Evolutionary conservation across 2,113 vertebrate genomes (phyloP).

Genomic region (Oryzias javanicus): DNA sequence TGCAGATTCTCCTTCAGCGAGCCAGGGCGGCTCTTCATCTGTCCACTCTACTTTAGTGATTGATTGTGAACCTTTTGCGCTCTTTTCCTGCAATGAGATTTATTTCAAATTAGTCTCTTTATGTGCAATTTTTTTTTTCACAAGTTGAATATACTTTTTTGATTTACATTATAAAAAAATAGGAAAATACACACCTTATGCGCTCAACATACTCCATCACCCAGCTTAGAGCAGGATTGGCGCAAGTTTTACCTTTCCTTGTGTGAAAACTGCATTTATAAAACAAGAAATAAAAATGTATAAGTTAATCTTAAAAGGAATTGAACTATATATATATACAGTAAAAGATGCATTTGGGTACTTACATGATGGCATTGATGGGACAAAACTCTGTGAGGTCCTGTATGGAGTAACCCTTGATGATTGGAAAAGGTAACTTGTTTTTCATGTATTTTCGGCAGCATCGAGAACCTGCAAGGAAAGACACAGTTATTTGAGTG

Average conservation of each 20-base stretch:
- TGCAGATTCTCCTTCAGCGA: neutral
- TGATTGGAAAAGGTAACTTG: neutral
- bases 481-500: neutral
- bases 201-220: constrained; percentile 50
- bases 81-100: constrained; percentile 34
- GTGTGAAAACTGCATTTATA: constrained; percentile 62
- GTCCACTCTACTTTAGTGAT: neutral
- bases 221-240: constrained; percentile 58
- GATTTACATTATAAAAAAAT: neutral
- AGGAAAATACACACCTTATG: constrained; percentile 42
- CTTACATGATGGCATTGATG: constrained; percentile 68
- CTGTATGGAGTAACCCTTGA: constrained; percentile 67
- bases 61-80: constrained; percentile 46
- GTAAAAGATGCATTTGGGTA: neutral
- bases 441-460: constrained; percentile 45
- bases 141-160: neutral
- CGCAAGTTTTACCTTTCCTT: constrained; percentile 35
- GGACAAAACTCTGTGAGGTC: constrained; percentile 26
- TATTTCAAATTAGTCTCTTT: neutral
- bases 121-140: neutral
- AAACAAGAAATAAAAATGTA: neutral
- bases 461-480: constrained; percentile 38
- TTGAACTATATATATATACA: neutral
- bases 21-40: neutral
- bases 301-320: neutral